Base-by-base conservation (phyloP, 1,140 invertebrate genomes). In the Caenorhabditis latens region DNA sequence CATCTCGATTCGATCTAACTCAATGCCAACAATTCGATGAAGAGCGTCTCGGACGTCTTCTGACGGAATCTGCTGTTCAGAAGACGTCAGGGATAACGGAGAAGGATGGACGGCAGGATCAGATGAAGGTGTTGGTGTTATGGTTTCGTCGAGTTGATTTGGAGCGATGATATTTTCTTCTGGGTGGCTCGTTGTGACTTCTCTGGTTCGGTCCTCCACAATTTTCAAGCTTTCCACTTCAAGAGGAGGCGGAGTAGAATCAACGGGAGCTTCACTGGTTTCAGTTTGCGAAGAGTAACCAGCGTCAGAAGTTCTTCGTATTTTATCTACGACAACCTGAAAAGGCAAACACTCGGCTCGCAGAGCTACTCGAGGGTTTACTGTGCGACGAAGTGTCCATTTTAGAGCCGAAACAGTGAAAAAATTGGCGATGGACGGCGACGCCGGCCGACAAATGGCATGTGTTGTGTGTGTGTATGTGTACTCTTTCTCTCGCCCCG, bases 1-100 rank as follows among this genome's bases (percentile, higher is more conserved):
- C 65, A 71, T 71, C 24, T 71, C 65, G 65, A 71, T 71, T 19
- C 65, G 40, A 71, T 71, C 65, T 46, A 71, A 19, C 16, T 71
- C 65, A 32, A 71, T 71, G 16, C 65, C 65, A 71, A 71, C 5
- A 21, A 71, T 71, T 71, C 65, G 13, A 19, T 71, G 65, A 19
- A 71, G 40, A 46, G 19, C 16, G n/a, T 71, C 65, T 8, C 65
- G 40, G 19, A 71, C 16, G 11, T 71, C 65, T 46, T 43, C 50
- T 53, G 50, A 53, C 50, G 13, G 50, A 16, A 53, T 14, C 13
- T 3, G 50, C 14, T 50, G 50, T 3, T 53, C 13, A 32, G 32
- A 32, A 32, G 32, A 32, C 32, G 32, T 32, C 2, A 32, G 32
- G 32, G 32, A 32, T 32, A 32, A 32, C 32, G 32, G 32, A 32